Percentiles rank a stretch among this genome's conserved stretches.
These are phyloP conservation scores for Sycophila sp. DNA, from an alignment of 1,140 invertebrate genomes.

Conservation along the genomic window DNA sequence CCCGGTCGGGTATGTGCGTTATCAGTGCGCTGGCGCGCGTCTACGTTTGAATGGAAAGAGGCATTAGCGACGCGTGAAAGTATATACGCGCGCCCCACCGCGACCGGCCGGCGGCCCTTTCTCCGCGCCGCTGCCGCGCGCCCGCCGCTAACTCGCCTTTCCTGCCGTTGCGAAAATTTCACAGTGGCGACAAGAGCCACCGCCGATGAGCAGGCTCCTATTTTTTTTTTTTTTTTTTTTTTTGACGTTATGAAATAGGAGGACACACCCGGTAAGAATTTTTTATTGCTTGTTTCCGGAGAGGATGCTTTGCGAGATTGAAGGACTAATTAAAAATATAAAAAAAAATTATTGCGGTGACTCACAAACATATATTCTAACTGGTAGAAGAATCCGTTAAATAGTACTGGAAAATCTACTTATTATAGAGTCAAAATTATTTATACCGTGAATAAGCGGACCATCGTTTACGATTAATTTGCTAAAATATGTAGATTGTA, in stretches of 20 bases:
- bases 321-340: too few relatives aligned
- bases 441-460: too few relatives aligned
- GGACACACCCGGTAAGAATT: too few relatives aligned
- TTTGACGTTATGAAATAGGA: background rate
- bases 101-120: background rate
- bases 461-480: too few relatives aligned
- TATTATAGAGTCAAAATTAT: too few relatives aligned
- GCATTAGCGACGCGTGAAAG: conserved; percentile 27
- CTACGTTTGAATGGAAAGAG: background rate
- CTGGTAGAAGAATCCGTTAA: too few relatives aligned
- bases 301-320: background rate
- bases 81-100: background rate
- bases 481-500: too few relatives aligned
- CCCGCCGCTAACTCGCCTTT: background rate
- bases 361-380: too few relatives aligned
- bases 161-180: conserved; percentile 9
- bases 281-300: background rate
- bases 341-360: too few relatives aligned
- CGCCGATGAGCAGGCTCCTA: background rate
- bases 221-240: too few relatives aligned
- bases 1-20: too few relatives aligned
- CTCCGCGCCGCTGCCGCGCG: background rate
- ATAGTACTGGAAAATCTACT: too few relatives aligned
- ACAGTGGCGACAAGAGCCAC: background rate
- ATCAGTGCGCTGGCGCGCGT: conserved; percentile 8